These are phyloP conservation scores for Picathartes gymnocephalus DNA, from an alignment of 2,113 vertebrate species.

Conservation along the genomic window DNA sequence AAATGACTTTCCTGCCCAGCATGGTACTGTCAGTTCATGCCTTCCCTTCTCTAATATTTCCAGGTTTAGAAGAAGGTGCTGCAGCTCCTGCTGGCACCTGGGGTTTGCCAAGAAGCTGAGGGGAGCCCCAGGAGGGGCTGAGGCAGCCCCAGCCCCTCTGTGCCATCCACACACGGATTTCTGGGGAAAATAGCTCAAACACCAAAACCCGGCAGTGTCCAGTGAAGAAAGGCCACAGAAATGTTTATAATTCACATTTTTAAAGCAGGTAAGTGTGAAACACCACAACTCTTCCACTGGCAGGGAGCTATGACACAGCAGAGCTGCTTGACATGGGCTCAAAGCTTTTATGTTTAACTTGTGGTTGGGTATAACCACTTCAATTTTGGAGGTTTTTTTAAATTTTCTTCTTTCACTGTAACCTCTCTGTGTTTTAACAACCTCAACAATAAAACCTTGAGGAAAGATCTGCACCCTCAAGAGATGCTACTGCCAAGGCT, in stretches of 20 bases:
- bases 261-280: neutral
- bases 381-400: neutral
- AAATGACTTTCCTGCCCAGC: neutral
- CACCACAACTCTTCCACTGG: neutral
- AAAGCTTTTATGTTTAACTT: neutral
- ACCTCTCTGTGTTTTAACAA: neutral
- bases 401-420: neutral
- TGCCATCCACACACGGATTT: neutral
- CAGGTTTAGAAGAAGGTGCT: neutral
- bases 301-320: neutral
- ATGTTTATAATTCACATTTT: neutral
- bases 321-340: neutral
- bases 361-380: neutral
- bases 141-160: neutral
- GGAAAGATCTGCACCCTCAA: neutral
- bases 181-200: neutral
- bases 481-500: neutral
- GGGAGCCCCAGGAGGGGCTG: neutral
- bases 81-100: rapidly evolving
- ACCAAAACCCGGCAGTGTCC: neutral
- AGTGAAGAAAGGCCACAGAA: neutral
- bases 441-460: neutral
- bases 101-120: neutral
- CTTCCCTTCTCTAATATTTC: neutral
- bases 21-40: neutral